phyloP scores from a whole-genome alignment of 2,113 vertebrate species.

The Callospermophilus lateralis region DNA sequence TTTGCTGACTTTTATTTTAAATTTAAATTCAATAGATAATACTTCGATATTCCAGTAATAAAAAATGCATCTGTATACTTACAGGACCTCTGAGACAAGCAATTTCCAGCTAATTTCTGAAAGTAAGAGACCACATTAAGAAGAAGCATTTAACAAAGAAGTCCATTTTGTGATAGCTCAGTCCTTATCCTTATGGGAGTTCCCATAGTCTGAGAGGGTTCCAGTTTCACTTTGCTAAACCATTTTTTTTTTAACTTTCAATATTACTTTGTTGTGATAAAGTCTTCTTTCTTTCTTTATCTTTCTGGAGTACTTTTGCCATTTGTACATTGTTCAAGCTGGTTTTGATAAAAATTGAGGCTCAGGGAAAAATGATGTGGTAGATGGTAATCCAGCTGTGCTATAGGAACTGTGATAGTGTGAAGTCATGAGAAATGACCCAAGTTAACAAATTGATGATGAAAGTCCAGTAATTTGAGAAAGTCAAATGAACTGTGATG shows the following conservation, averaged over 20 bases:
- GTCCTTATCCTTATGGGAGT: neutral
- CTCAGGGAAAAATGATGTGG: neutral
- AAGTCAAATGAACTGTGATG: neutral
- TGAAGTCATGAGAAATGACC: neutral
- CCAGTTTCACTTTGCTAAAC: neutral
- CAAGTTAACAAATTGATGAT: neutral
- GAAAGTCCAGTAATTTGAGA: neutral
- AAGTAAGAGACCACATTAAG: neutral
- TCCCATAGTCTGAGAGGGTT: neutral
- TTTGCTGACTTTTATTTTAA: neutral
- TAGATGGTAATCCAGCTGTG: neutral
- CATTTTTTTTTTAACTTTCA: neutral
- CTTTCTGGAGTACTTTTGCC: neutral
- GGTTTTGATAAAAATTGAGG: neutral
- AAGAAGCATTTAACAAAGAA: neutral
- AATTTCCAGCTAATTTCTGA: neutral
- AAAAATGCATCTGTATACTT: neutral
- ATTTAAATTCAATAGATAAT: neutral
- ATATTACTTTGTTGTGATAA: neutral
- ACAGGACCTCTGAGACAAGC: neutral
- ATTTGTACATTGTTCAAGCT: neutral
- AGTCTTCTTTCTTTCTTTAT: neutral
- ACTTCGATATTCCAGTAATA: neutral
- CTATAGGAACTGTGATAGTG: neutral
- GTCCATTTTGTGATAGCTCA: neutral